Conservation (phyloP, 2,797 vertebrate genomes). For the Lagorchestes hirsutus region DNA sequence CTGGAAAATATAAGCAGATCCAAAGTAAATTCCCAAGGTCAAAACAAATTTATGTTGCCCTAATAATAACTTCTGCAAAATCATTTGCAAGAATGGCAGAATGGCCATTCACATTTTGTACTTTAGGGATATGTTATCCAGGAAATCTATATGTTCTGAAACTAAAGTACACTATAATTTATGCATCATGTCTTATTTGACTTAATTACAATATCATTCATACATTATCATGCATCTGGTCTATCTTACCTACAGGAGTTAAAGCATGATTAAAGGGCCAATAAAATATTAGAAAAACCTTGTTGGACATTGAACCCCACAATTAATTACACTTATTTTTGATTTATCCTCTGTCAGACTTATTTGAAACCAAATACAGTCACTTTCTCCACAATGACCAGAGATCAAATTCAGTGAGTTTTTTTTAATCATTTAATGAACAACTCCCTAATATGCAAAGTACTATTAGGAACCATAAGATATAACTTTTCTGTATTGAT, state of each 20-base stretch:
- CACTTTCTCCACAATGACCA: constrained; percentile 20
- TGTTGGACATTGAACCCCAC: background rate
- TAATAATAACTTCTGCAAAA: constrained; percentile 42
- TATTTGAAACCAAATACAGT: background rate
- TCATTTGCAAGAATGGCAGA: constrained; percentile 31
- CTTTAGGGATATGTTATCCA: constrained; percentile 8
- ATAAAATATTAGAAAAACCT: background rate
- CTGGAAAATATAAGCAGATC: background rate
- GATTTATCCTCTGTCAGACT: background rate
- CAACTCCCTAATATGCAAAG: background rate
- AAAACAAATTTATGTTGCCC: constrained; percentile 16
- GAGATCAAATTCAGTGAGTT: background rate
- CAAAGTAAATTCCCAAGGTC: constrained; percentile 38
- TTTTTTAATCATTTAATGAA: background rate
- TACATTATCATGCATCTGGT: constrained; percentile 41
- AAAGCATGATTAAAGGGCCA: background rate
- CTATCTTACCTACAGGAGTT: constrained; percentile 1
- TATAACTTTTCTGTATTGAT: background rate
- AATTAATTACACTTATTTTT: constrained; percentile 17
- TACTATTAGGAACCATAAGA: background rate
- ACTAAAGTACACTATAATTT: background rate
- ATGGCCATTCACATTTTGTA: background rate
- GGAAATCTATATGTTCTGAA: background rate
- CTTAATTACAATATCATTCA: constrained; percentile 6
- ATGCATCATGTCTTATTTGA: background rate